A percentile compares a stretch with the other conserved stretches of the same genome.
Conservation (phyloP, 64 coral and sea anemone genomes). For the Actinia tenebrosa region DNA sequence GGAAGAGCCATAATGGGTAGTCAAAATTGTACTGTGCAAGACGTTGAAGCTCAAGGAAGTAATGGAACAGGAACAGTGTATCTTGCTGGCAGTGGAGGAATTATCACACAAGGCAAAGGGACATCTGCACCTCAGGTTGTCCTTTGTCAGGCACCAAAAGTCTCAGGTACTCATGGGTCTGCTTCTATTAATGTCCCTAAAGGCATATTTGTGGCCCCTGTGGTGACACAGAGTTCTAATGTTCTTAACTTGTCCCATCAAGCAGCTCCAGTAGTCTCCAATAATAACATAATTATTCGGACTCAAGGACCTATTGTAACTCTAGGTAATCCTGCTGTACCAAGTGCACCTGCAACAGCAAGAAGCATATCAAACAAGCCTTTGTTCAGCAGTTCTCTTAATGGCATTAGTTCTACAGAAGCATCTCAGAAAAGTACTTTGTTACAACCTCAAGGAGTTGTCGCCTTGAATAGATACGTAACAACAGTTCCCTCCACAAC, state of each 20-base stretch:
- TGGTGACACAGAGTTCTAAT: background rate
- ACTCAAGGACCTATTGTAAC: background rate
- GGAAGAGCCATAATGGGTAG: background rate
- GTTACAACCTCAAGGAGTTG: background rate
- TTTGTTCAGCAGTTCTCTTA: background rate
- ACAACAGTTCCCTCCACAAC: background rate
- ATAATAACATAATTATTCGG: background rate
- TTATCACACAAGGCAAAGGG: background rate
- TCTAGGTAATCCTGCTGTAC: background rate
- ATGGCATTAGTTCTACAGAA: background rate
- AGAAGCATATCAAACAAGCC: background rate
- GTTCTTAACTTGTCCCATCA: slow-evolving; percentile 5
- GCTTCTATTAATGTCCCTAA: slow-evolving; percentile 14
- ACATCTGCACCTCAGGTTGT: background rate
- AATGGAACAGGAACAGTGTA: background rate
- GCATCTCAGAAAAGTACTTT: background rate
- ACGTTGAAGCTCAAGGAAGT: background rate
- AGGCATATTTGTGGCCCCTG: background rate
- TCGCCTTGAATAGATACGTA: background rate
- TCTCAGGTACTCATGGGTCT: background rate
- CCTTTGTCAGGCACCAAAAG: background rate
- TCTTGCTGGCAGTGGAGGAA: background rate
- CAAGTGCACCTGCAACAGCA: background rate
- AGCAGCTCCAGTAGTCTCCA: background rate
- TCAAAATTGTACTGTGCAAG: background rate